Percentiles rank a stretch among this genome's conserved stretches.
phyloP scores from a whole-genome alignment of 2,113 vertebrate species.

The Lycocorax pyrrhopterus region DNA sequence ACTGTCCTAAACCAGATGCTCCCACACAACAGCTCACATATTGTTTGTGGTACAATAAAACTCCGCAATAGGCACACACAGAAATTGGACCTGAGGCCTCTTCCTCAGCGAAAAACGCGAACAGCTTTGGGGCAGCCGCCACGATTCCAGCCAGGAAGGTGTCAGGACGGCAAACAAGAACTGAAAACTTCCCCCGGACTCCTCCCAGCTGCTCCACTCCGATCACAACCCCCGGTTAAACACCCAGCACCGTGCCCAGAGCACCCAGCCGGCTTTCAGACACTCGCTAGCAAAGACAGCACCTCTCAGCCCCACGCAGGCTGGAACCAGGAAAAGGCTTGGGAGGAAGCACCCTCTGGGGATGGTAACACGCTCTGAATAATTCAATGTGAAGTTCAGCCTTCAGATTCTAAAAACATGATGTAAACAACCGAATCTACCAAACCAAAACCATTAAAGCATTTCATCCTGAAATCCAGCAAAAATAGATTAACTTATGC shows the following conservation, averaged over 20 bases:
- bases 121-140: not conserved
- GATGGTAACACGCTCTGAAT: not conserved
- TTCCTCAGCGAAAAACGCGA: not conserved
- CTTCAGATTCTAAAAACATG: fast-evolving
- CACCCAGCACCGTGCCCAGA: not conserved
- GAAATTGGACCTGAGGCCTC: not conserved
- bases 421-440: not conserved
- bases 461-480: not conserved
- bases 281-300: not conserved
- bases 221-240: not conserved
- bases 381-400: not conserved
- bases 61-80: fast-evolving
- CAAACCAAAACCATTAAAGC: not conserved
- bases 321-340: not conserved
- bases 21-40: not conserved
- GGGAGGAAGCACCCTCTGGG: not conserved
- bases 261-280: not conserved
- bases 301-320: not conserved
- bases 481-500: not conserved
- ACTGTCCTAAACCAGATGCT: not conserved
- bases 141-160: not conserved
- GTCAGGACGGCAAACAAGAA: not conserved
- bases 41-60: not conserved
- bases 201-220: not conserved
- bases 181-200: not conserved